phyloP scores from a whole-genome alignment of 2,797 vertebrate genomes.

The Cryptoblepharus egeriae region DNA sequence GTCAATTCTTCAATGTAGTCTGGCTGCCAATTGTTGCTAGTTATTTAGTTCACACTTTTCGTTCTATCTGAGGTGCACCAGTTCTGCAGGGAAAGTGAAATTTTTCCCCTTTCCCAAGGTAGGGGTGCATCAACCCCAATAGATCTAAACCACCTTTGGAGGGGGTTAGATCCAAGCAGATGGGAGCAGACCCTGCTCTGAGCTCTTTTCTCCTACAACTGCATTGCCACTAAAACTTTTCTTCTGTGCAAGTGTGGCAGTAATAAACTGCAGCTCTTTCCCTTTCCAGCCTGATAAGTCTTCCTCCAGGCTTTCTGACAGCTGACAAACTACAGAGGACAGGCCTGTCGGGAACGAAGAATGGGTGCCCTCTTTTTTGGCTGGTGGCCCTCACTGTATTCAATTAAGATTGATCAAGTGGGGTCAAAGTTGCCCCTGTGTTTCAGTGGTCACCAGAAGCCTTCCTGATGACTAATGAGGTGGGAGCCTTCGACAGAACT shows the following conservation, averaged over 20 bases:
- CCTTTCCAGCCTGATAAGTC: constrained; percentile 32
- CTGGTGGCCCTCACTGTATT: constrained; percentile 75
- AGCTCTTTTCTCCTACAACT: not conserved
- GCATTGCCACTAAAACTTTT: constrained; percentile 12
- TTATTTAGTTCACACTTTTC: too few relatives aligned
- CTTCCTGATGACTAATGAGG: constrained; percentile 77
- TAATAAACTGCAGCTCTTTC: constrained; percentile 25
- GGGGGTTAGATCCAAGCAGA: too few relatives aligned
- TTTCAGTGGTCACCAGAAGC: constrained; percentile 72
- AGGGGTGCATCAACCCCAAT: too few relatives aligned
- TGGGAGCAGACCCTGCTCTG: too few relatives aligned
- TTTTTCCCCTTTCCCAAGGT: too few relatives aligned
- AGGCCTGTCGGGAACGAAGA: constrained; percentile 69
- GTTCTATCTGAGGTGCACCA: too few relatives aligned
- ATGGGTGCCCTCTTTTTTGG: constrained; percentile 63
- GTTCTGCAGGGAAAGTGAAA: too few relatives aligned
- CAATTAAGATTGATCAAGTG: constrained; percentile 81
- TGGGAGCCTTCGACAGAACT: constrained; percentile 47
- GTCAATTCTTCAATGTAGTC: too few relatives aligned
- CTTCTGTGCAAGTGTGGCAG: constrained; percentile 23
- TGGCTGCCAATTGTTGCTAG: too few relatives aligned
- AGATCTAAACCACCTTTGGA: too few relatives aligned
- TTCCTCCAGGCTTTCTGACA: constrained; percentile 63
- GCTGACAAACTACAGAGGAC: constrained; percentile 78
- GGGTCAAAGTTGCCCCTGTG: constrained; percentile 75